phyloP scores from a whole-genome alignment of 2,888 invertebrate species.

The Abscondita cerata region DNA sequence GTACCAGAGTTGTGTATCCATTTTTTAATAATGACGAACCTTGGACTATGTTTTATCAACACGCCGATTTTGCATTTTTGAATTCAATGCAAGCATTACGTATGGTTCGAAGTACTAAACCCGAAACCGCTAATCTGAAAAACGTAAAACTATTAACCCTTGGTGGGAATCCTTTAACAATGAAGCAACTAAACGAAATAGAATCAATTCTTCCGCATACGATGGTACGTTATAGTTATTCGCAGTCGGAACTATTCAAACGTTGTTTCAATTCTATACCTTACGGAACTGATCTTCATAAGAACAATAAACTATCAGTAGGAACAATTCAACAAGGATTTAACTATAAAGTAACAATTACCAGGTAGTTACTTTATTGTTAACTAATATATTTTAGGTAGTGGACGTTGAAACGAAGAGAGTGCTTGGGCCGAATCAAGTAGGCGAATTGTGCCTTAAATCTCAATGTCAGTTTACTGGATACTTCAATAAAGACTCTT shows the following conservation, averaged over 20 bases:
- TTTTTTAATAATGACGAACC: background rate
- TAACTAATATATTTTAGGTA: background rate
- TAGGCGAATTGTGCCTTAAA: background rate
- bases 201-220: background rate
- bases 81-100: background rate
- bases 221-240: background rate
- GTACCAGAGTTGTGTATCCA: background rate
- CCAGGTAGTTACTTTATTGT: too few species aligned
- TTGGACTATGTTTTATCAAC: background rate
- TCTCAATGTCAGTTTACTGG: background rate
- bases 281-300: too few species aligned
- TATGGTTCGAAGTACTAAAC: background rate
- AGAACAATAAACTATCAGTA: too few species aligned
- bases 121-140: background rate
- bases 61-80: background rate
- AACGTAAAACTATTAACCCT: background rate
- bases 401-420: background rate
- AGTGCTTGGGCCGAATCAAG: background rate
- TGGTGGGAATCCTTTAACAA: background rate
- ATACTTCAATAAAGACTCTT: conserved; percentile 53
- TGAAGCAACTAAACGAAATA: background rate
- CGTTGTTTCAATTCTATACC: too few species aligned
- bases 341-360: too few species aligned
- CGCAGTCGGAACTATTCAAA: background rate
- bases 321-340: too few species aligned